phyloP scores from a whole-genome alignment of 2,888 invertebrate species.

The Octonoba sinensis region DNA sequence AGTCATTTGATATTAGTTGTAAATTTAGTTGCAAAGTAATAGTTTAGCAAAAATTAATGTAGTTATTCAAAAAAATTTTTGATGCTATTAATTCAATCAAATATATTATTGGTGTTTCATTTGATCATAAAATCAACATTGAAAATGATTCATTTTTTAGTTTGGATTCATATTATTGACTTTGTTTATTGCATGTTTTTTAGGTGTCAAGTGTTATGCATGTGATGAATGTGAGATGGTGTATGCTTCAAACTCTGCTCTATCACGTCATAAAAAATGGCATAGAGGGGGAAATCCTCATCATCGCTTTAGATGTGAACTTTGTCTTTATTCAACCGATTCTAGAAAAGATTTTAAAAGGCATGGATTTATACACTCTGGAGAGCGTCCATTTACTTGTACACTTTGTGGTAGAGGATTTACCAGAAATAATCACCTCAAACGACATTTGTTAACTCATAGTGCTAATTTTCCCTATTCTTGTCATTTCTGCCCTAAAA shows the following conservation, averaged over 20 bases:
- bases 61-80: no score
- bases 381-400: slow-evolving; percentile 53
- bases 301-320: slow-evolving; percentile 47
- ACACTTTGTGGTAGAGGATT: slow-evolving; percentile 51
- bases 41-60: no score
- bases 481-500: slow-evolving; percentile 40
- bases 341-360: slow-evolving; percentile 53
- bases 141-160: neutral
- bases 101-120: no score
- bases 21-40: no score
- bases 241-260: slow-evolving; percentile 56
- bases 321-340: slow-evolving; percentile 53
- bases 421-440: slow-evolving; percentile 57
- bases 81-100: no score
- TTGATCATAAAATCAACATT: no score
- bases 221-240: slow-evolving; percentile 62
- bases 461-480: slow-evolving; percentile 34
- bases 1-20: no score
- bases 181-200: neutral
- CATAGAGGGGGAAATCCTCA: slow-evolving; percentile 49
- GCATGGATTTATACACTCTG: slow-evolving; percentile 55
- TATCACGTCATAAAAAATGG: slow-evolving; percentile 58
- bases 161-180: neutral
- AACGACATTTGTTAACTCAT: slow-evolving; percentile 53
- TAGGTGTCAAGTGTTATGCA: slow-evolving; percentile 35